Evolutionary conservation across 2,113 vertebrate species (phyloP).

Genomic region (Xenopus borealis): DNA sequence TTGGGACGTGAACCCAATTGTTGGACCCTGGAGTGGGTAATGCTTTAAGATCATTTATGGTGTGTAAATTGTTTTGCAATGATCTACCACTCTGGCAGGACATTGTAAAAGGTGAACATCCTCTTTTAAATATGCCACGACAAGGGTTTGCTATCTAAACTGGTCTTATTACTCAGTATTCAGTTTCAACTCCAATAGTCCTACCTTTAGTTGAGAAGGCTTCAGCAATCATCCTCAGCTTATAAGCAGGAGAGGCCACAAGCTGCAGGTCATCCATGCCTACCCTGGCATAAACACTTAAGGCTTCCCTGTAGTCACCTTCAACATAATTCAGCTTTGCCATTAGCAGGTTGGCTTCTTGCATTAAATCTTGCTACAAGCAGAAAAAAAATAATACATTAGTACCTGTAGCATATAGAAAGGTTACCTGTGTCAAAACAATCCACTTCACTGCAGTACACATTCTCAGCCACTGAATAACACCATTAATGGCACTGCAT

Average conservation of each 20-base stretch:
- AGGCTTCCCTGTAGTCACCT: conserved; percentile 83
- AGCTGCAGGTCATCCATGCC: conserved; percentile 86
- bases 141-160: no score
- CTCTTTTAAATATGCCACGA: no score
- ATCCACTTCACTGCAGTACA: no score
- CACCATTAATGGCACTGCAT: no score
- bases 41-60: no score
- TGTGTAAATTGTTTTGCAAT: no score
- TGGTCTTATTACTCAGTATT: no score
- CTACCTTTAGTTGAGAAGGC: conserved; percentile 92
- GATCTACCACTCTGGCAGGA: no score
- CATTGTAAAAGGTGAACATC: no score
- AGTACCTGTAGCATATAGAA: background rate
- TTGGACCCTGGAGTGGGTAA: no score
- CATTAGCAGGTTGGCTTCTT: conserved; percentile 89
- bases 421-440: background rate
- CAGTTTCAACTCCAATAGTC: background rate
- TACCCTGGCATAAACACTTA: conserved; percentile 76
- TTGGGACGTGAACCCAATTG: no score
- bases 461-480: no score
- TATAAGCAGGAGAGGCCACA: conserved; percentile 77
- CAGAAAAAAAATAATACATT: conserved; percentile 40
- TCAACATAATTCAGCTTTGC: conserved; percentile 92
- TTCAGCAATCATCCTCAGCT: conserved; percentile 90
- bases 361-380: conserved; percentile 85